These are phyloP conservation scores for Apotomis betuletana DNA, from an alignment of 2,888 invertebrate genomes.

Conservation along the genomic window DNA sequence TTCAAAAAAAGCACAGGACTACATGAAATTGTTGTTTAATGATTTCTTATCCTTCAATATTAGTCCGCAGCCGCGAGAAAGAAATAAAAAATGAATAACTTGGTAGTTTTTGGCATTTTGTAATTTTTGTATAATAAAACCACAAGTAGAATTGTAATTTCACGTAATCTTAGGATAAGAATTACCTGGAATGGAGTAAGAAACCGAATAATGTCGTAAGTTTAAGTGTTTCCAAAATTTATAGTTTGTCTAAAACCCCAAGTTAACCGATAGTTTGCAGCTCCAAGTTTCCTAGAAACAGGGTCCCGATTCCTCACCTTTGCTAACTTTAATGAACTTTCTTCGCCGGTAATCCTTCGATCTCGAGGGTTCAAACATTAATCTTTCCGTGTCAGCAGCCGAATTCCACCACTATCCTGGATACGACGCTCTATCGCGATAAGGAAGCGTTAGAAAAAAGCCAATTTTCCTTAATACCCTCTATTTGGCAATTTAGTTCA, in stretches of 20 bases:
- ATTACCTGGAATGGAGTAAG: neutral
- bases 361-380: conserved; percentile 31
- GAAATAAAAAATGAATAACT: too few species aligned
- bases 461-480: conserved; percentile 16
- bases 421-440: conserved; percentile 19
- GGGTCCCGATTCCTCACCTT: conserved; percentile 29
- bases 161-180: too few species aligned
- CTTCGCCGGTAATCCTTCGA: conserved; percentile 30
- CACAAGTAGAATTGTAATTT: too few species aligned
- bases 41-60: too few species aligned
- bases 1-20: too few species aligned
- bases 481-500: conserved; percentile 28
- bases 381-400: conserved; percentile 35
- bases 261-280: neutral
- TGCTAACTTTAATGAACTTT: conserved; percentile 39
- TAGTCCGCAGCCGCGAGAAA: too few species aligned
- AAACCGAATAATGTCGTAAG: neutral
- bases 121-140: too few species aligned
- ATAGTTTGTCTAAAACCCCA: neutral
- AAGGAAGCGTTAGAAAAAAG: conserved; percentile 26
- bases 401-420: conserved; percentile 24
- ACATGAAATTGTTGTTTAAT: too few species aligned
- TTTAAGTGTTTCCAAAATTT: neutral
- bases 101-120: too few species aligned
- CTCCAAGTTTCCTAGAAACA: conserved; percentile 2